Evolutionary conservation across 2,797 vertebrate genomes (phyloP), one percentile per base, ranked within the genome.

Genomic region (Spheniscus humboldti): DNA sequence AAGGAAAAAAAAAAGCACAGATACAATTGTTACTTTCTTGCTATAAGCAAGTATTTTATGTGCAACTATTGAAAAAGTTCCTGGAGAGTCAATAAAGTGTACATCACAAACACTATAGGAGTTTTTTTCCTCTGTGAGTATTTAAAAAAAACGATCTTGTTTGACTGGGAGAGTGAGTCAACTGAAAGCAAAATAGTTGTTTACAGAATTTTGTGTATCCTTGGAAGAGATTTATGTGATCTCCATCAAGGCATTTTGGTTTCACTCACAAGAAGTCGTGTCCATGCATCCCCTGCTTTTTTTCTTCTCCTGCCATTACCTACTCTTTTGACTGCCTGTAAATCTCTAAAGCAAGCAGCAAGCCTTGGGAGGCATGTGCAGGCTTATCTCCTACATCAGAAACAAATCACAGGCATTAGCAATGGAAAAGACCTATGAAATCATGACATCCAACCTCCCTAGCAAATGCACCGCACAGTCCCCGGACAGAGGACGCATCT

Each of bases 401-500:
- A 91, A 60, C 64, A 25, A 20, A 90, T 43, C 23, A 33, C 18
- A 55, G 50, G 31, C 0, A 0, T 39, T 57, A 90, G 67, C 72
- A 31, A 86, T 52, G 50, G 83, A 72, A 86, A 94, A 96, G 60
- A 80, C 63, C 59, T 74, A 75, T n/a, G 85, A 96, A 96, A 92
- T 63, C 75, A 92, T 56, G 62, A 72, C 68, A 79, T 74, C 39
- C 39, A 94, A 24, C 63, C 79, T 84, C 81, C 62, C 56, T 18
- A 33, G 50, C 48, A 95, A 92, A 92, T 0, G 4, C 28, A 87
- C 35, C 4, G 1, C 50, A 24, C 9, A 13, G 67, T 66, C 60
- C 47, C 91, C 1, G 4, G 69, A 43, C 47, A 89, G 59, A 91
- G 53, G 35, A 86, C 11, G 13, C 68, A 81, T 56, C 53, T 78